These are phyloP conservation scores for Zaprionus capensis DNA, from an alignment of 1,140 invertebrate species.

Conservation along the genomic window DNA sequence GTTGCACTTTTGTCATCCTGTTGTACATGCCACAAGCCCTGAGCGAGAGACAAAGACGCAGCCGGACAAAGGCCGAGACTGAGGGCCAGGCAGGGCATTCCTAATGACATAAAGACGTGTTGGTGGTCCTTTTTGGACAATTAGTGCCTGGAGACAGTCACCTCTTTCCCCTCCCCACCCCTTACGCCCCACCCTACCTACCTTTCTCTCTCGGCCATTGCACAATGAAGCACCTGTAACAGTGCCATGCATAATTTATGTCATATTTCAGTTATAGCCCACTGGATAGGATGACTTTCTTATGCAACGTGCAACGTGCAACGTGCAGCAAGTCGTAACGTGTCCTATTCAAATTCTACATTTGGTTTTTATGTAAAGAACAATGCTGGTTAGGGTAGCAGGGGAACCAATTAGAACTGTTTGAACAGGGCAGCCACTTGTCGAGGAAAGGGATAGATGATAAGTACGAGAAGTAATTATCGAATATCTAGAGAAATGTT, in stretches of 20 bases:
- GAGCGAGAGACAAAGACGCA: conserved; percentile 11
- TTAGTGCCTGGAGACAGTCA: conserved; percentile 60
- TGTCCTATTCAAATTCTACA: conserved; percentile 1
- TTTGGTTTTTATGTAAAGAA: conserved; percentile 7
- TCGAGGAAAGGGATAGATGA: neutral
- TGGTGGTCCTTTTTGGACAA: conserved; percentile 79
- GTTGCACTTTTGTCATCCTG: conserved; percentile 80
- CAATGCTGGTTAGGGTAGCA: neutral
- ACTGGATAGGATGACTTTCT: conserved; percentile 22
- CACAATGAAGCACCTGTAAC: conserved; percentile 59
- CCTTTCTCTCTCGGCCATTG: neutral
- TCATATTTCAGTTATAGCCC: conserved; percentile 48
- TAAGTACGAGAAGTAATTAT: neutral
- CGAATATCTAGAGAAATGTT: neutral
- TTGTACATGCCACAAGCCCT: conserved; percentile 41
- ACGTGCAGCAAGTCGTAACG: neutral
- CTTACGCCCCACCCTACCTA: neutral
- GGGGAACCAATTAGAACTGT: neutral
- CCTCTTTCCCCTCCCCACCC: neutral
- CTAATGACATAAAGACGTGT: conserved; percentile 71
- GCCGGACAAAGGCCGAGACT: conserved; percentile 16
- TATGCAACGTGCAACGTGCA: conserved; percentile 22
- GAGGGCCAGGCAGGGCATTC: conserved; percentile 35
- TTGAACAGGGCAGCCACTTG: neutral
- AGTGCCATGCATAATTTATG: conserved; percentile 70